These are phyloP conservation scores for Sebastes wilsoni DNA, from an alignment of 2,797 vertebrate genomes.

Conservation along the genomic window DNA sequence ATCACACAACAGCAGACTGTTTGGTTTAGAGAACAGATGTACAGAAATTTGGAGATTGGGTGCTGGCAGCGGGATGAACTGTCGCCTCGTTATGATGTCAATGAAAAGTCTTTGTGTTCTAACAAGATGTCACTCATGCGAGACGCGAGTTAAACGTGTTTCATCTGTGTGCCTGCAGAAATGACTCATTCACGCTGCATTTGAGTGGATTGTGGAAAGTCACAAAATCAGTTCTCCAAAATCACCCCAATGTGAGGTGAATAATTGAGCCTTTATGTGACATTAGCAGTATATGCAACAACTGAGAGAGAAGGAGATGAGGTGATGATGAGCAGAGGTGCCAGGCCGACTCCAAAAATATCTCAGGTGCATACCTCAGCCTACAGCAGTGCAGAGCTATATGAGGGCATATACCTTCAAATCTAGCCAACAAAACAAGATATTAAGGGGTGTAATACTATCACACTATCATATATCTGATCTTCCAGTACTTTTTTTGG, in stretches of 20 bases:
- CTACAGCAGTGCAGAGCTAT: background rate
- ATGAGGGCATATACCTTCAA: background rate
- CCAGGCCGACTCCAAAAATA: background rate
- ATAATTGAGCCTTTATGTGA: background rate
- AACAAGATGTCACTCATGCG: slow-evolving; percentile 24
- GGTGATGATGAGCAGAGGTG: background rate
- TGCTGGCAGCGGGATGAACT: slow-evolving; percentile 13
- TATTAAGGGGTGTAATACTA: background rate
- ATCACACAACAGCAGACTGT: slow-evolving; percentile 23
- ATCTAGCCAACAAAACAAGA: background rate
- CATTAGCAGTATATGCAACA: background rate
- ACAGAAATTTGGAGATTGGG: slow-evolving; percentile 10
- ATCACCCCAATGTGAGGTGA: slow-evolving; percentile 1
- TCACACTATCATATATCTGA: background rate
- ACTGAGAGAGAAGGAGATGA: background rate
- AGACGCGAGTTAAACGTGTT: slow-evolving; percentile 4
- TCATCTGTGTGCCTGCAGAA: background rate
- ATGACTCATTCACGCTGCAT: background rate
- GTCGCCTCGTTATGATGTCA: slow-evolving; percentile 29
- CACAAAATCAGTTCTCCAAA: slow-evolving; percentile 14
- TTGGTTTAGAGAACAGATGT: slow-evolving; percentile 45
- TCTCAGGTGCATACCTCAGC: background rate
- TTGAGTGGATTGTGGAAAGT: background rate
- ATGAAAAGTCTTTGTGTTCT: background rate
- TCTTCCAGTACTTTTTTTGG: background rate